Base-by-base conservation (phyloP, 2,797 vertebrate genomes). In the Lateolabrax maculatus region DNA sequence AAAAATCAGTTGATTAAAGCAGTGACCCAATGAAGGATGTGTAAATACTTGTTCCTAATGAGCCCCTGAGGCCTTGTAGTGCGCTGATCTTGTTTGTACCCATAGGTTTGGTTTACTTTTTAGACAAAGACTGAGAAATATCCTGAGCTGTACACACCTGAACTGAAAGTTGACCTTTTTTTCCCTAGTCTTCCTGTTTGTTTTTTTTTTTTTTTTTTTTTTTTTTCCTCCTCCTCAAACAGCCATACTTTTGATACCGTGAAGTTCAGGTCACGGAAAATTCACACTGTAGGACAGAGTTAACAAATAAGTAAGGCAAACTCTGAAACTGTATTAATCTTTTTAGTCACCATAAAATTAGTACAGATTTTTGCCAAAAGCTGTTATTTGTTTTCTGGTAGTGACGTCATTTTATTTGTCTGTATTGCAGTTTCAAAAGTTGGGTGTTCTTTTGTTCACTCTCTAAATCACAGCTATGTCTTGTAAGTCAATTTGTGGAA, bases 1-100 rank as follows among this genome's bases (percentile, higher is more conserved):
- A 4, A 6, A 73, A 69, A 52, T 52, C 41, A 34, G 49, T 61
- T 69, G 43, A 53, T n/a, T 72, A 60, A 81, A 74, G 60, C 51
- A 57, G 79, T 73, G 69, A 77, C 77, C 43, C 64, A 48, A 39
- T 76, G 77, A 88, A 83, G 84, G 86, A 84, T 66, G 39, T 92
- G 88, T 92, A 93, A 90, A 92, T 93, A 90, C 36, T 76, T 72
- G 55, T 80, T 89, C 43, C 71, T 56, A 37, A 36, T 75, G 25
- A 88, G 76, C 53, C 70, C 69, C 77, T n/a, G 79, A 91, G 76
- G 83, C 81, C 77, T 90, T 84, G 83, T 81, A 70, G 34, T 72
- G 65, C 23, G 39, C 74, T 85, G 68, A 79, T 81, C 43, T 62
- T 67, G 48, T 84, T 71, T 84, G 74, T 84, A 77, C 46, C 58